These are phyloP conservation scores for Apodemia mormo DNA, from an alignment of 2,888 invertebrate genomes.

Conservation along the genomic window DNA sequence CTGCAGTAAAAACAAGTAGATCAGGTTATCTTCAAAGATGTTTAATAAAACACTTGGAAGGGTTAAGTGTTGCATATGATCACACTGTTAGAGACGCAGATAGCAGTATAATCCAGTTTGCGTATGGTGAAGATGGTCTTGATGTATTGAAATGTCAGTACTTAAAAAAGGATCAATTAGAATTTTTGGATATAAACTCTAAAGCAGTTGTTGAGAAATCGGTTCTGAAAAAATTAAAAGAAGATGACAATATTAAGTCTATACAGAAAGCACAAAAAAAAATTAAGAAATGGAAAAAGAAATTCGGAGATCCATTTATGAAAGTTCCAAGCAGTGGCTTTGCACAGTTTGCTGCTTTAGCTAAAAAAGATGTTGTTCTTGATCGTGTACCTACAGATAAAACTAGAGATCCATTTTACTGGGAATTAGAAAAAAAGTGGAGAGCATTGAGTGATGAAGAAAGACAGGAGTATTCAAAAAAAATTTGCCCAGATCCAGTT, in stretches of 20 bases:
- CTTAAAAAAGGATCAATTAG: constrained; percentile 87
- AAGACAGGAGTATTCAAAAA: constrained; percentile 76
- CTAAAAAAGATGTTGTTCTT: constrained; percentile 69
- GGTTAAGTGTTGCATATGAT: constrained; percentile 95
- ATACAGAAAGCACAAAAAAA: constrained; percentile 82
- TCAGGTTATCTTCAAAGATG: constrained; percentile 99
- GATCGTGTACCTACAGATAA: constrained; percentile 70
- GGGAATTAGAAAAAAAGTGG: constrained; percentile 86
- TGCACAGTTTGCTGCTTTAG: constrained; percentile 80
- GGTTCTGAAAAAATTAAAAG: constrained; percentile 81
- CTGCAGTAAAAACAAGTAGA: constrained; percentile 99
- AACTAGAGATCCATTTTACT: constrained; percentile 82
- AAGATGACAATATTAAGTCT: constrained; percentile 70
- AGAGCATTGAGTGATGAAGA: constrained; percentile 81
- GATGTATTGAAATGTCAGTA: constrained; percentile 95
- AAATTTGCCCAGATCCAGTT: constrained; percentile 89
- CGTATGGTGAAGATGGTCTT: constrained; percentile 96
- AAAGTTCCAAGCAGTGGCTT: constrained; percentile 81
- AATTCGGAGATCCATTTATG: constrained; percentile 66
- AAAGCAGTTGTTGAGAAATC: constrained; percentile 83
- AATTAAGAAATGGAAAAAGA: constrained; percentile 83
- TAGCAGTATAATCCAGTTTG: constrained; percentile 94
- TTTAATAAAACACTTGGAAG: constrained; percentile 98
- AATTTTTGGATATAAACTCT: constrained; percentile 91
- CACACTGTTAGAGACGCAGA: constrained; percentile 97